These are phyloP conservation scores for Leptoteleia sp. DNA, from an alignment of 1,140 invertebrate genomes.

Conservation along the genomic window DNA sequence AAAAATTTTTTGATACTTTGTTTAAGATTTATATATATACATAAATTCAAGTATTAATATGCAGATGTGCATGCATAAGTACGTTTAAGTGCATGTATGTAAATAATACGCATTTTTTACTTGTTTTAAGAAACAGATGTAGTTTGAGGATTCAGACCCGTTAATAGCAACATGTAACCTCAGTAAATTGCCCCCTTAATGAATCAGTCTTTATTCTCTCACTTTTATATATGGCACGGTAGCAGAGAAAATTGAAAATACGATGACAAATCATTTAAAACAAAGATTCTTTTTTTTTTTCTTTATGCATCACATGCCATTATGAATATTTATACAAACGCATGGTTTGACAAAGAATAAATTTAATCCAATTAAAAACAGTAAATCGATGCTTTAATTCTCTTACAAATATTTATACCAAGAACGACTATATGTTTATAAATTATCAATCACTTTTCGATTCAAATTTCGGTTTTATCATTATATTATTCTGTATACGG, in stretches of 20 bases:
- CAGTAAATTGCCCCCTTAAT: conserved; percentile 35
- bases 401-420: too few relatives aligned
- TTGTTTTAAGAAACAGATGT: conserved; percentile 35
- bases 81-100: too few relatives aligned
- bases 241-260: conserved; percentile 24
- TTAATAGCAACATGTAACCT: conserved; percentile 44
- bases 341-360: conserved; percentile 30
- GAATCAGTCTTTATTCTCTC: conserved; percentile 44
- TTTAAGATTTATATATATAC: too few relatives aligned
- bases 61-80: too few relatives aligned
- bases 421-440: conserved; percentile 2
- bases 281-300: conserved; percentile 27
- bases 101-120: conserved; percentile 34
- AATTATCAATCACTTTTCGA: too few relatives aligned
- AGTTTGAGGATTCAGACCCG: conserved; percentile 49
- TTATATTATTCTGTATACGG: too few relatives aligned
- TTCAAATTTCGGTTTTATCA: too few relatives aligned
- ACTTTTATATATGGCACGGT: conserved; percentile 24
- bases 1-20: too few relatives aligned
- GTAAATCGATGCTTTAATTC: too few relatives aligned
- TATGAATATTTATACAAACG: conserved; percentile 21
- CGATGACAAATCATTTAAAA: conserved; percentile 17
- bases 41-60: too few relatives aligned
- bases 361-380: conserved; percentile 40
- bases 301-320: conserved; percentile 4